These are phyloP conservation scores for Pammene aurita DNA, from an alignment of 2,888 invertebrate species.

Conservation along the genomic window DNA sequence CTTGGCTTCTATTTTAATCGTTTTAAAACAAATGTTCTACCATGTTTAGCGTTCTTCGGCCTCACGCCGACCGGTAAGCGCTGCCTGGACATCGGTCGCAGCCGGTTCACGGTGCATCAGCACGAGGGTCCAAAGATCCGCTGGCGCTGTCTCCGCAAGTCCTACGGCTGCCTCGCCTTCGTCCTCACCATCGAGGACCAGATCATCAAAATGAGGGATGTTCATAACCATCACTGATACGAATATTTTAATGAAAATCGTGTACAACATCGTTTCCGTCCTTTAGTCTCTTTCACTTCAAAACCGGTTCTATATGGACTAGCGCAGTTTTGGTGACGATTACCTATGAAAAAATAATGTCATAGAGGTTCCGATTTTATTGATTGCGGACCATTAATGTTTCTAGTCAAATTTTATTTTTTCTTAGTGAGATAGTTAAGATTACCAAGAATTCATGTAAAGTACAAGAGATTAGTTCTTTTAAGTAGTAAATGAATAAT, in stretches of 20 bases:
- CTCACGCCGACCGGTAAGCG: conserved; percentile 63
- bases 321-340: too few relatives aligned
- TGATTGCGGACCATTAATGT: neutral
- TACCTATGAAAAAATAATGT: too few relatives aligned
- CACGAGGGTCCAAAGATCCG: conserved; percentile 58
- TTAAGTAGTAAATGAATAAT: neutral
- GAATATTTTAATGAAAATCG: neutral
- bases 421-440: neutral
- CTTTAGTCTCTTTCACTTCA: neutral
- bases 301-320: neutral
- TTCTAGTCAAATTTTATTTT: conserved; percentile 35
- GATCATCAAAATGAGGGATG: conserved; percentile 49
- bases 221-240: conserved; percentile 50
- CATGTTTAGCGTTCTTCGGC: conserved; percentile 60
- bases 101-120: conserved; percentile 68
- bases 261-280: neutral
- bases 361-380: too few relatives aligned
- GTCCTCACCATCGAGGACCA: conserved; percentile 51
- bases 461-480: neutral
- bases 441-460: neutral
- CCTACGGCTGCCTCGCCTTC: conserved; percentile 54
- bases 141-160: conserved; percentile 45
- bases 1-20: too few relatives aligned
- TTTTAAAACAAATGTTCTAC: too few relatives aligned
- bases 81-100: conserved; percentile 61